Base-by-base conservation (phyloP, 2,113 vertebrate genomes). In the Dicerorhinus sumatrensis region DNA sequence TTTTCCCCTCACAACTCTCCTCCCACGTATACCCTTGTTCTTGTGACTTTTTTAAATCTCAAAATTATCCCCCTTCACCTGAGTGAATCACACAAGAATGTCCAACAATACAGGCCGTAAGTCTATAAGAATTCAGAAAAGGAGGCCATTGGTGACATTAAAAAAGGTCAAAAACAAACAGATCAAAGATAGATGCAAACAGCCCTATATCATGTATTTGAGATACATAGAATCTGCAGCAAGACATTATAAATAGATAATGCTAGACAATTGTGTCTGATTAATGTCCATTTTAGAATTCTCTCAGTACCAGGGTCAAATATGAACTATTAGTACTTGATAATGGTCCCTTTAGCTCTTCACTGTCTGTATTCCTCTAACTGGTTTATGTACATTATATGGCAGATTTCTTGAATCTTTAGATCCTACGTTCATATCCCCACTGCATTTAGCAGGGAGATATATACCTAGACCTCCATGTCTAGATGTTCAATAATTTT, bases 151-250 rank as follows among this genome's bases (percentile, higher is more conserved):
- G 0, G 20, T 67, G 56, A 65, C 27, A 39, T 56, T 27, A 46
- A 89, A 72, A 88, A 97, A 91, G 48, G 77, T 73, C 77, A 70
- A 63, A 94, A 63, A 13, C 58, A 82, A 70, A 83, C 23, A 83
- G 39, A 60, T 85, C 46, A 91, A 77, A 77, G 42, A 83, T 2
- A 46, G 29, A 56, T 48, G 39, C 84, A 81, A 91, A 88, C 5
- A 42, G 27, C 65, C 51, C 60, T 25, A 23, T 48, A 89, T 51
- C 46, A 33, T 46, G 23, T 76, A 89, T 48, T 21, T 33, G 17
- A 94, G 42, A 95, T 11, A 46, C 36, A 58, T 3, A 92, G 85
- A 36, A 85, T 58, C 82, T 56, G 12, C 25, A 33, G 65, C 81
- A 76, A 92, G n/a, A 60, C 29, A 42, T 75, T 46, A 17, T 89